Evolutionary conservation across 2,113 vertebrate species (phyloP), one percentile per base, ranked within the genome.

Genomic region (Bostrychus sinensis): DNA sequence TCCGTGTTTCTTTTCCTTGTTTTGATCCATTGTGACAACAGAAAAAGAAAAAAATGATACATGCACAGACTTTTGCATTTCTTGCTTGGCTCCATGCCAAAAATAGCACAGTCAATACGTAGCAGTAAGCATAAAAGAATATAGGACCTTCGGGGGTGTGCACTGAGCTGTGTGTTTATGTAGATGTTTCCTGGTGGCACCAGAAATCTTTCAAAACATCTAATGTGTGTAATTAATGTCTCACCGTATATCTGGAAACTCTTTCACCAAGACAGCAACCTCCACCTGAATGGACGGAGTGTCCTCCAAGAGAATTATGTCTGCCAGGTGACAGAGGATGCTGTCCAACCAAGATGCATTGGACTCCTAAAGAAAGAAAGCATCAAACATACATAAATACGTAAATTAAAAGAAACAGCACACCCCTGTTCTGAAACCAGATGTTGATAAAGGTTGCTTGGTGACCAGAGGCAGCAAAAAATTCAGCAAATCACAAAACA

Each of bases 231-330:
- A 48, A 10, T 43, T 66, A 60, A 60, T 1, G 0, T 13, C 93
- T 92, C 80, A 98, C 96, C 94, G 89, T 62, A 97, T 89, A 2
- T 98, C 95, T 0, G 95, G 95, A 80, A 95, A 97, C 84, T 95
- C 95, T 11, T 93, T 90, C 26, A 93, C 94, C 80, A 98, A 80
- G 48, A 94, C 91, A 0, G 92, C 95, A 7, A 96, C 95, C 81
- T 96, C 95, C 93, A 96, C 93, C 89, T 97, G 95, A 86, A 98
- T 93, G 53, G 95, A 94, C 0, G 94, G 92, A 0, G 89, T 94
- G 85, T 97, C 95, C 74, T 97, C 95, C 57, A 98, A 89, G 28
- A 92, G 91, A 58, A 97, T 89, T 63, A 98, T 94, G 82, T 95
- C 95, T 1, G 95, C 89, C 19, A 97, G 53, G 72, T 94, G 93